Evolutionary conservation across 1,140 invertebrate species (phyloP), one percentile per base, ranked within the genome.

Genomic region (Euglossa dilemma): DNA sequence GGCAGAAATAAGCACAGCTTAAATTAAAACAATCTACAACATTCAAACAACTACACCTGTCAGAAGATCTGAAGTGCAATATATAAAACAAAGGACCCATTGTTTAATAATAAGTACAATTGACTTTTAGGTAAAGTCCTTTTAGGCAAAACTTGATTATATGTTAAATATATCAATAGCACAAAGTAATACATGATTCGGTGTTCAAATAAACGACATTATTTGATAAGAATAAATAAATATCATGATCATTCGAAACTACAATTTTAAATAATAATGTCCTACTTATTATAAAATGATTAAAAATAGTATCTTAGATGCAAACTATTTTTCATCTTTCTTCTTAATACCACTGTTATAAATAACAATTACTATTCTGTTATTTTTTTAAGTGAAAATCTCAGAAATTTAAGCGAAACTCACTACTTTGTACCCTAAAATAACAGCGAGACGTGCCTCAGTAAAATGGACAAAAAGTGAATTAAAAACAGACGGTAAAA

Each of bases 371-470:
- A 45, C 9, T 9, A 18, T n/a, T 56, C 18, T 72, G 7, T 2
- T 72, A 11, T 2, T 0, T 23, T 45, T 25, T 45, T 16, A 64
- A 64, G 59, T 56, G 36, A 81, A 74, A 66, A 74, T 81, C 71
- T 78, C 47, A 9, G 47, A 80, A 64, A 74, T 64, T 74, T 54
- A 7, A 18, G 56, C 47, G 16, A 25, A 36, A 47, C 25, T 28
- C 47, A 20, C 25, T 9, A 70, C 18, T 47, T 56, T 25, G 7
- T 28, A 4, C 20, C 36, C 8, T 45, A 43, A 8, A 56, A 56
- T 43, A 14, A 47, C 16, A 0, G 23, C n/a, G n/a, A 20, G n/a
- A 36, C 36, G 4, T 36, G 36, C 4, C 20, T 73, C 16, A 57
- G 28, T 11, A 66, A 54, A 66, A 54, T 36, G 5, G 6, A 70